Evolutionary conservation across 2,888 invertebrate species (phyloP).

Genomic region (Fragum whitleyi): DNA sequence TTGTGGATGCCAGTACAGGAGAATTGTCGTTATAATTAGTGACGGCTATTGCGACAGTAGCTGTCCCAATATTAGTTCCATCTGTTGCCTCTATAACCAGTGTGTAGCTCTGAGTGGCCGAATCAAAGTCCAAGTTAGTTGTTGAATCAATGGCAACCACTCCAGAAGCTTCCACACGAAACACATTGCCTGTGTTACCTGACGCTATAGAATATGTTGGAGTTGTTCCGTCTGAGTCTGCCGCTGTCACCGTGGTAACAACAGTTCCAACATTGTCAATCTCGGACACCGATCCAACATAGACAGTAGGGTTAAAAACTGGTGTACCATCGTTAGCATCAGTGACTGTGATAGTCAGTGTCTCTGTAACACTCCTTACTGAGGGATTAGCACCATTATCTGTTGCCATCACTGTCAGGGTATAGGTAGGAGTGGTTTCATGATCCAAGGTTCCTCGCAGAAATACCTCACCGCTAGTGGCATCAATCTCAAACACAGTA

Average conservation of each 20-base stretch:
- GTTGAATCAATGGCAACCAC: constrained; percentile 41
- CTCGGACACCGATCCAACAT: constrained; percentile 69
- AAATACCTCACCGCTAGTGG: constrained; percentile 39
- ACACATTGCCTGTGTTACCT: constrained; percentile 57
- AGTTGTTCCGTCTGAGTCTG: constrained; percentile 59
- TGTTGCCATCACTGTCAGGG: constrained; percentile 39
- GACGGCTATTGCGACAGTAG: constrained; percentile 89
- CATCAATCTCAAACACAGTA: constrained; percentile 47
- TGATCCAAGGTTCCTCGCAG: constrained; percentile 35
- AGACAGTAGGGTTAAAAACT: constrained; percentile 66
- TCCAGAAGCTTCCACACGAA: constrained; percentile 58
- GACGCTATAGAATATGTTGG: constrained; percentile 49
- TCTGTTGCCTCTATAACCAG: constrained; percentile 71
- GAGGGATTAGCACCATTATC: constrained; percentile 35
- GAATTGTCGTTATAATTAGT: constrained; percentile 70
- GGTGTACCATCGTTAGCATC: constrained; percentile 80
- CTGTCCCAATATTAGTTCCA: constrained; percentile 62
- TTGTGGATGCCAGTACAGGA: constrained; percentile 61
- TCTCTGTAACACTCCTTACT: constrained; percentile 37
- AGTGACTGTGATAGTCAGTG: constrained; percentile 69
- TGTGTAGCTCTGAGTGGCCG: constrained; percentile 68
- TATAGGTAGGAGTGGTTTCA: constrained; percentile 38
- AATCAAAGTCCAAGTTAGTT: constrained; percentile 71
- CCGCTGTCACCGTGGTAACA: constrained; percentile 66
- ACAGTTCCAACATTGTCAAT: constrained; percentile 59